Evolutionary conservation across 2,888 invertebrate genomes (phyloP), one percentile per base, ranked within the genome.

Genomic region (Nomada fucata): DNA sequence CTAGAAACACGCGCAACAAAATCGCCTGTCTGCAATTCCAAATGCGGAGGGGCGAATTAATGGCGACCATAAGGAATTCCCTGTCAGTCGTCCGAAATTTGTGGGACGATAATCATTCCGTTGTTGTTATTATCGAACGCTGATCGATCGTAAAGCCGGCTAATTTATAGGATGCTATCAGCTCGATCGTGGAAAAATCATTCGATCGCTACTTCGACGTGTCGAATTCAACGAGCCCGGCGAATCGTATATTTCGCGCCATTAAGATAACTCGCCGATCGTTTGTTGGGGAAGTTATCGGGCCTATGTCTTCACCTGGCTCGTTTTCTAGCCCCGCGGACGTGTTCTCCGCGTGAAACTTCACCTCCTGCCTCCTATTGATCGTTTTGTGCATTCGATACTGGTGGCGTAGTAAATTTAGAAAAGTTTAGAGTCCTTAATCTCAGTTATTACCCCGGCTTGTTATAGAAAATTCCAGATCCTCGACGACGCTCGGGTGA

Each of bases 111-210:
- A 88, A 83, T 88, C 86, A 86, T 85, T 81, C 72, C 73, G 79
- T 89, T 90, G 83, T 89, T 88, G 86, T 89, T 90, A 86, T 89
- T 90, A 91, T 89, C 87, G 87, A 90, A 89, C 88, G 88, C 88
- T 85, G 80, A 70, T 78, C 77, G 86, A 87, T 85, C 90, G 88
- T 90, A 89, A 90, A 90, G 74, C 77, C 47, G 70, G 63, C 71
- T 83, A 83, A 90, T 88, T 91, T 90, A 90, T 89, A 78, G 89
- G 84, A 88, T 81, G 61, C 83, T 84, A 77, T 88, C 73, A 67
- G 85, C 76, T 15, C 57, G 71, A 75, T 65, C 73, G 67, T 44
- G 70, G 47, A 26, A 57, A 70, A 74, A 76, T 83, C 74, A 68
- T 82, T 79, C 70, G 63, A 76, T 42, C 57, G 20, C 50, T 10